Conservation (phyloP, 2,888 invertebrate genomes). For the Sinodicranocentrus sp. region DNA sequence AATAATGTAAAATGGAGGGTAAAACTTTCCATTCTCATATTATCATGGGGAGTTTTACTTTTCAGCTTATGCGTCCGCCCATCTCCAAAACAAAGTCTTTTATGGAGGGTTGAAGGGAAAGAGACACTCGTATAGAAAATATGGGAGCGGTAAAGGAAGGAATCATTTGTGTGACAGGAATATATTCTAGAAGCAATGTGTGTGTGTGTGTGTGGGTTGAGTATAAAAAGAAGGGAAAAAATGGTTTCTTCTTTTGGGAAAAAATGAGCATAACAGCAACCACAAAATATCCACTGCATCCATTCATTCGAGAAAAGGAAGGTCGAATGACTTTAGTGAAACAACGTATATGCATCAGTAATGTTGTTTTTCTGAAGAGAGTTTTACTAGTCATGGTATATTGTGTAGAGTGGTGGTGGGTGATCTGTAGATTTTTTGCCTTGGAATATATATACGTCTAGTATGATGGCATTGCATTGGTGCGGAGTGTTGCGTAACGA, state of each 20-base stretch:
- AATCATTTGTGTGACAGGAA: conserved; percentile 62
- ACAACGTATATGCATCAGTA: no score
- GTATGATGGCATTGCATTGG: no score
- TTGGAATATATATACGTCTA: no score
- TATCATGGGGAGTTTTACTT: conserved; percentile 7
- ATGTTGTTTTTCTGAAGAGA: no score
- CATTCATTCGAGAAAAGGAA: conserved; percentile 2
- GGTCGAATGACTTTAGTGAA: conserved; percentile 16
- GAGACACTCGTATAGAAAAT: neutral
- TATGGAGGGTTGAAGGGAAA: neutral
- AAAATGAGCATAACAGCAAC: conserved; percentile 4
- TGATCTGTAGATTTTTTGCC: no score
- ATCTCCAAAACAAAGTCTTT: neutral
- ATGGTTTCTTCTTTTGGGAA: neutral
- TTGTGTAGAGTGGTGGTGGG: no score
- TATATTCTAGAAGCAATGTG: no score
- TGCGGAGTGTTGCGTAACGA: conserved; percentile 60
- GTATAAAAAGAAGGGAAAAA: neutral
- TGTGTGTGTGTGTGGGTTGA: no score
- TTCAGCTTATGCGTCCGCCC: neutral
- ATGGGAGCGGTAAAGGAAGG: conserved; percentile 25
- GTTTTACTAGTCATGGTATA: no score
- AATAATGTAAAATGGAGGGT: no score
- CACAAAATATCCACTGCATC: conserved; percentile 14
- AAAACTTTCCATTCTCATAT: neutral